Conservation (phyloP, 2,113 vertebrate species). For the Corydoras maculifer region DNA sequence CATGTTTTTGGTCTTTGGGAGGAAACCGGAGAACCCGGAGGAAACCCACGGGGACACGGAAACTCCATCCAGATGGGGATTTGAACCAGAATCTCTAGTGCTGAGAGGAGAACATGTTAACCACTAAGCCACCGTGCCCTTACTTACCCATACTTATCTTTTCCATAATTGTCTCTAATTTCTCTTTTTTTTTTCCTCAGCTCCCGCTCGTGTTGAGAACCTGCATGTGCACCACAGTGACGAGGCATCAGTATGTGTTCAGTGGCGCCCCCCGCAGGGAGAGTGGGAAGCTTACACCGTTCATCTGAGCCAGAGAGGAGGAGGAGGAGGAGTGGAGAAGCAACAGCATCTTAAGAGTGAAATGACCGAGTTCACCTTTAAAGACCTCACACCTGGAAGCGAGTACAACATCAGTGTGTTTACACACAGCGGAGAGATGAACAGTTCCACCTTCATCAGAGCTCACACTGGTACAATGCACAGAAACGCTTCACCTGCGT, state of each 20-base stretch:
- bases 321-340: slow-evolving; percentile 42
- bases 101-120: no score
- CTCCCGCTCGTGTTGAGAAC: slow-evolving; percentile 73
- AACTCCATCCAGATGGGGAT: no score
- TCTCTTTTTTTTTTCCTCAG: slow-evolving; percentile 52
- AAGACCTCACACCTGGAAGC: slow-evolving; percentile 71
- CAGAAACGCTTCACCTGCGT: neutral
- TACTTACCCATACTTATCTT: no score
- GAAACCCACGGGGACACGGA: no score
- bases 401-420: slow-evolving; percentile 70
- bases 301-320: slow-evolving; percentile 59
- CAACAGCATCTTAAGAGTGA: slow-evolving; percentile 68
- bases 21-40: no score
- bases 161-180: no score
- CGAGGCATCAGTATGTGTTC: slow-evolving; percentile 72
- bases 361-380: slow-evolving; percentile 77
- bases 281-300: slow-evolving; percentile 81
- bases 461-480: slow-evolving; percentile 75
- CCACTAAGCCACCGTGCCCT: no score
- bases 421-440: slow-evolving; percentile 78
- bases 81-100: no score
- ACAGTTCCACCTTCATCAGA: slow-evolving; percentile 68
- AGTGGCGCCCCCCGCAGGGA: slow-evolving; percentile 71
- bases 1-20: no score
- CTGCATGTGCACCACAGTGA: slow-evolving; percentile 74